These are phyloP conservation scores for Sinodicranocentrus sp. DNA, from an alignment of 2,888 invertebrate species.

Conservation along the genomic window DNA sequence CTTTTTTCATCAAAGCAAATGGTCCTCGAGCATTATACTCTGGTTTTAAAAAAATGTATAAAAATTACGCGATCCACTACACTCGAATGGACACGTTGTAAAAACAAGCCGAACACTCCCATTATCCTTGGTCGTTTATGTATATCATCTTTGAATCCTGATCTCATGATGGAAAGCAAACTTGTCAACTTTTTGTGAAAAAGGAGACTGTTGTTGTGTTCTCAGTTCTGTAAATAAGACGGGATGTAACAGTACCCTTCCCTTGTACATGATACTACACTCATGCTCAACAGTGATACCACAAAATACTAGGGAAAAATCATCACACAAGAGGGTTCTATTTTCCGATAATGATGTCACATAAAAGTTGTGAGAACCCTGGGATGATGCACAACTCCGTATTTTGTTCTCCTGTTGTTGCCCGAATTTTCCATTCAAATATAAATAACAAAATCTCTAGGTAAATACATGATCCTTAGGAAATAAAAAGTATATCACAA, in stretches of 20 bases:
- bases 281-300: conserved; percentile 52
- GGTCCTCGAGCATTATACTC: neutral
- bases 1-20: neutral
- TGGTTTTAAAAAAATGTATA: neutral
- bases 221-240: conserved; percentile 63
- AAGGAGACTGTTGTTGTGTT: conserved; percentile 51
- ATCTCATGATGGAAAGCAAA: conserved; percentile 66
- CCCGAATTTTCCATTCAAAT: conserved; percentile 53
- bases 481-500: conserved; percentile 30
- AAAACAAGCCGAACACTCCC: conserved; percentile 54
- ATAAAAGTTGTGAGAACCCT: conserved; percentile 75
- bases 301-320: conserved; percentile 57
- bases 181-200: conserved; percentile 66
- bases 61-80: conserved; percentile 55
- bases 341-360: conserved; percentile 74
- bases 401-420: conserved; percentile 17
- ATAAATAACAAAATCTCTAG: conserved; percentile 70
- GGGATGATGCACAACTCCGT: conserved; percentile 6
- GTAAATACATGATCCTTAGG: conserved; percentile 69
- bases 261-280: conserved; percentile 46
- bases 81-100: conserved; percentile 53
- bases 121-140: conserved; percentile 46
- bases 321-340: conserved; percentile 48
- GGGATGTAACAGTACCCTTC: conserved; percentile 59
- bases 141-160: conserved; percentile 63